These are phyloP conservation scores for Forbesichthys papilliferus DNA, from an alignment of 2,113 vertebrate species.

Conservation along the genomic window DNA sequence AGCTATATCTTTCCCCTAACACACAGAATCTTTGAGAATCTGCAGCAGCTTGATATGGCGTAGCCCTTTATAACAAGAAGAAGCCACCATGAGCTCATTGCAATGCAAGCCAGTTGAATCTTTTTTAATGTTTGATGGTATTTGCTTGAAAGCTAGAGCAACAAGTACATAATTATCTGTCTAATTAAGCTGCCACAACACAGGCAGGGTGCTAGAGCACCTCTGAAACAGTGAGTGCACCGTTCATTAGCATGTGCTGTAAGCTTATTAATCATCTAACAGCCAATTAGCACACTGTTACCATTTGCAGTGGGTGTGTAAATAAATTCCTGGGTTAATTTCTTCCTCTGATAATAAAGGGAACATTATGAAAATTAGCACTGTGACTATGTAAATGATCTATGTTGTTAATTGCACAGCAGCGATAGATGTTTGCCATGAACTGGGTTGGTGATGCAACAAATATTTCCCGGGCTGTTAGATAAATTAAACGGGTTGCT, in stretches of 20 bases:
- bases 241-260: conserved; percentile 98
- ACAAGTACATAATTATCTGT: conserved; percentile 99
- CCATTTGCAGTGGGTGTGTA: conserved; percentile 98
- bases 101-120: conserved; percentile 88
- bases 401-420: conserved; percentile 92
- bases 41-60: neutral
- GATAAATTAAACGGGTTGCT: conserved; percentile 84
- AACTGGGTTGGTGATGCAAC: conserved; percentile 76
- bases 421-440: conserved; percentile 80
- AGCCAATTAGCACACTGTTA: conserved; percentile 99
- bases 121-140: conserved; percentile 93
- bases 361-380: conserved; percentile 99
- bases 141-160: conserved; percentile 95
- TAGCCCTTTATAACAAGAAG: conserved; percentile 26
- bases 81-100: conserved; percentile 66
- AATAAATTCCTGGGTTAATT: conserved; percentile 99
- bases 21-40: neutral
- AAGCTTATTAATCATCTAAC: conserved; percentile 99
- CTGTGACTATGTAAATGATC: conserved; percentile 97
- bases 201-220: conserved; percentile 90
- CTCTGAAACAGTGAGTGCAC: conserved; percentile 93
- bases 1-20: too few species aligned
- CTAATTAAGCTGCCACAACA: conserved; percentile 99
- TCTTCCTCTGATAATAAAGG: conserved; percentile 99
- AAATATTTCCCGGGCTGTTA: conserved; percentile 77